These are phyloP conservation scores for Drosophila dunni DNA, from an alignment of 1,140 invertebrate genomes.

Conservation along the genomic window DNA sequence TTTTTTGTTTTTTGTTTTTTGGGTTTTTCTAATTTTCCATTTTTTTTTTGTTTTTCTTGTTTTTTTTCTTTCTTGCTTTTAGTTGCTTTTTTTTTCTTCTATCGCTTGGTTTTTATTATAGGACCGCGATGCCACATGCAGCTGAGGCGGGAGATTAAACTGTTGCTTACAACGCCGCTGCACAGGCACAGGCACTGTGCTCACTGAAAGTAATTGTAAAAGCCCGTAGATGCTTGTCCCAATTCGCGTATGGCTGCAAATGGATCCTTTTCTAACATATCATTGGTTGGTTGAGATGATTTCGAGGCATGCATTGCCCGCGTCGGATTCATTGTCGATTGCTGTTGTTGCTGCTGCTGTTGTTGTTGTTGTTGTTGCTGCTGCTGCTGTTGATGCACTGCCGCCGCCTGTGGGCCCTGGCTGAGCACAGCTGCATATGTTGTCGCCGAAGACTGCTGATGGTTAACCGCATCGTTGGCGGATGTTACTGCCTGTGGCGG, in stretches of 20 bases:
- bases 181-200: not conserved
- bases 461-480: conserved; percentile 41
- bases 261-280: conserved; percentile 78
- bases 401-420: conserved; percentile 73
- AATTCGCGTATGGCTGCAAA: conserved; percentile 83
- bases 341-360: conserved; percentile 21
- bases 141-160: conserved; percentile 34
- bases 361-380: too few relatives aligned
- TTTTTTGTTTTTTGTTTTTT: conserved; percentile 53
- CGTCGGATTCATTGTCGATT: conserved; percentile 29
- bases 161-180: conserved; percentile 15
- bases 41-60: conserved; percentile 56
- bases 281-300: conserved; percentile 45
- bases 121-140: conserved; percentile 64
- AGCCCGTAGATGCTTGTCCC: conserved; percentile 83
- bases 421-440: conserved; percentile 85
- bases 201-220: conserved; percentile 85
- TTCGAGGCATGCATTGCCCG: conserved; percentile 43
- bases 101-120: conserved; percentile 27
- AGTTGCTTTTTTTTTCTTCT: conserved; percentile 42
- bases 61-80: conserved; percentile 50
- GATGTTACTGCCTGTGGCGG: conserved; percentile 29
- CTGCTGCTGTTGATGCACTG: conserved; percentile 41
- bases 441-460: conserved; percentile 67
- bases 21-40: conserved; percentile 45